Evolutionary conservation across 1,140 invertebrate genomes (phyloP), one percentile per base, ranked within the genome.

Genomic region (Diprion similis): DNA sequence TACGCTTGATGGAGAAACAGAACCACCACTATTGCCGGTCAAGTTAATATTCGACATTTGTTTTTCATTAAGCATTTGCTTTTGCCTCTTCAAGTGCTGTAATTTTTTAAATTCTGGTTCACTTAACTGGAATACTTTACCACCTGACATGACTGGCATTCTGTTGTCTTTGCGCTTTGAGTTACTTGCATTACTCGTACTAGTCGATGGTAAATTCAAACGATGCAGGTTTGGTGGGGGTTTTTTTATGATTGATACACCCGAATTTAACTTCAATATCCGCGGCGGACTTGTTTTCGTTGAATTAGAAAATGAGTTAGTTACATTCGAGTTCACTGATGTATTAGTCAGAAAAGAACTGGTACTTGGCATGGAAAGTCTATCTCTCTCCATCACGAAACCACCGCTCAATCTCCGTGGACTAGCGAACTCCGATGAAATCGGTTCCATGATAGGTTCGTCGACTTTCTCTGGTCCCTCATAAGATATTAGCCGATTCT

Each of bases 401-500:
- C 85, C 83, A 11, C 83, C 85, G 73, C 85, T 85, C 1, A 85
- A 45, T 11, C 85, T 80, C n/a, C 82, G 81, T 1, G 85, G 76
- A 66, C 81, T 86, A 47, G 73, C 80, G 24, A 79, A 85, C 11
- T 87, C 85, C 0, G 76, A 72, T 0, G 79, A 77, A 1, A 84
- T 76, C 11, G 84, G 80, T 37, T 88, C 87, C 71, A 81, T 80
- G 46, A 86, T 84, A 8, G 85, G 83, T 47, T 87, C 86, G 68
- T 87, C 86, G 71, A 84, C 81, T 48, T 88, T 88, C 37, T 88
- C 87, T 0, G 87, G 84, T 0, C 89, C 88, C 70, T 95, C 94
- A 77, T 93, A 95, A 0, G 94, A 92, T 46, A 92, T 90, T 1
- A 95, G 84, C 59, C 95, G 89, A 82, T 94, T 95, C 77, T 94